A percentile compares a stretch with the other conserved stretches of the same genome.
Evolutionary conservation across 2,797 vertebrate genomes (phyloP).

Genomic region (Microchirus variegatus): DNA sequence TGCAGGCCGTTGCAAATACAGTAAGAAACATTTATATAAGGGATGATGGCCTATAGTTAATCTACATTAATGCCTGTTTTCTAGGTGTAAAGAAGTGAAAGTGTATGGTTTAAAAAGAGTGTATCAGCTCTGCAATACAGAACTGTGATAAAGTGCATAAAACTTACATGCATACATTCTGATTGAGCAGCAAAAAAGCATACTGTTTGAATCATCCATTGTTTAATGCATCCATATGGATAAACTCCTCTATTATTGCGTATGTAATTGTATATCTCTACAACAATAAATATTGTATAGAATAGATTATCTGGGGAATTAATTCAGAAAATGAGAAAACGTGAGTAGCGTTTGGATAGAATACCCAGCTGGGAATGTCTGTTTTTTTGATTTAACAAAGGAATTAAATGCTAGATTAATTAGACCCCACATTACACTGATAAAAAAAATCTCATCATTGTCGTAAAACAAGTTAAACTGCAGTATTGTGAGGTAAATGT

Average conservation of each 20-base stretch:
- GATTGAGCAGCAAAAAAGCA: neutral
- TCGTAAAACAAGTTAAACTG: neutral
- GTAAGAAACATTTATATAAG: neutral
- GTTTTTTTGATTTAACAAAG: neutral
- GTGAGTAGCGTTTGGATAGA: neutral
- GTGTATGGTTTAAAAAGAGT: no score
- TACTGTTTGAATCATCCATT: neutral
- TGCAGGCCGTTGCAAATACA: neutral
- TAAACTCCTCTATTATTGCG: neutral
- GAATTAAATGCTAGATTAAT: neutral
- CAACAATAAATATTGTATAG: slow-evolving; percentile 1
- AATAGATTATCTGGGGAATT: slow-evolving; percentile 4
- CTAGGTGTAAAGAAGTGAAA: no score
- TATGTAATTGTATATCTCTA: neutral
- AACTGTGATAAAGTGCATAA: no score
- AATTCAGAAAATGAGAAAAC: neutral
- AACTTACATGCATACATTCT: neutral
- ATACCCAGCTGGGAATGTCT: neutral
- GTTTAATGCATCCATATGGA: neutral
- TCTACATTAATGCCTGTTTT: no score
- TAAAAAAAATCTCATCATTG: neutral
- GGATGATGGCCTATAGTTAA: no score
- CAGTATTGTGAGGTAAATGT: neutral
- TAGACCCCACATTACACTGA: neutral
- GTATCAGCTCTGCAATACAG: no score